phyloP scores from a whole-genome alignment of 2,888 invertebrate species.

The Dendrolimus houi region DNA sequence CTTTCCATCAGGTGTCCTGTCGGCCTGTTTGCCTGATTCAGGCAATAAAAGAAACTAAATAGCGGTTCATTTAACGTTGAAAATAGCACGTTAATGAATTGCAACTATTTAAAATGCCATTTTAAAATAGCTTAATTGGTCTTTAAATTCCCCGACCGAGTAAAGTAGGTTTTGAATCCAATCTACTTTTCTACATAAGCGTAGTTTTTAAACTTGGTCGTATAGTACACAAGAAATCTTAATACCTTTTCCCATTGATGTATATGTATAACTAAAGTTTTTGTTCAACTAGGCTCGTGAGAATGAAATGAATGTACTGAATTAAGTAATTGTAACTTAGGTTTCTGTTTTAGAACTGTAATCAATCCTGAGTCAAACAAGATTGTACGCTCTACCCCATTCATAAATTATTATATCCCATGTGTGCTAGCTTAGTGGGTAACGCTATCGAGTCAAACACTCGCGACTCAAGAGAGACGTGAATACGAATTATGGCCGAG shows the following conservation, averaged over 20 bases:
- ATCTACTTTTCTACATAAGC: background rate
- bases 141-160: background rate
- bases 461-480: no score
- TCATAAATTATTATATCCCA: no score
- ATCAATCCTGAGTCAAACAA: no score
- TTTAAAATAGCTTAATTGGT: background rate
- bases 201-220: background rate
- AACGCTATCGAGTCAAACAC: no score
- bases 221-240: background rate
- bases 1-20: no score
- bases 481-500: no score
- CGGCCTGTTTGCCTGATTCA: no score
- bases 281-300: slow-evolving; percentile 23
- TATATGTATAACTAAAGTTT: background rate
- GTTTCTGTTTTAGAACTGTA: no score
- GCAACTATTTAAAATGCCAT: background rate
- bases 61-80: background rate
- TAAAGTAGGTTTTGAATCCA: background rate
- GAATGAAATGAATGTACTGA: slow-evolving; percentile 23
- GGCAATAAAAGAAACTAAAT: no score
- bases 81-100: background rate
- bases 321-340: slow-evolving; percentile 15
- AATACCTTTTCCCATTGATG: background rate
- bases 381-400: no score
- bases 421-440: no score